Base-by-base conservation (phyloP, 2,113 vertebrate genomes). In the Gymnarchus niloticus region DNA sequence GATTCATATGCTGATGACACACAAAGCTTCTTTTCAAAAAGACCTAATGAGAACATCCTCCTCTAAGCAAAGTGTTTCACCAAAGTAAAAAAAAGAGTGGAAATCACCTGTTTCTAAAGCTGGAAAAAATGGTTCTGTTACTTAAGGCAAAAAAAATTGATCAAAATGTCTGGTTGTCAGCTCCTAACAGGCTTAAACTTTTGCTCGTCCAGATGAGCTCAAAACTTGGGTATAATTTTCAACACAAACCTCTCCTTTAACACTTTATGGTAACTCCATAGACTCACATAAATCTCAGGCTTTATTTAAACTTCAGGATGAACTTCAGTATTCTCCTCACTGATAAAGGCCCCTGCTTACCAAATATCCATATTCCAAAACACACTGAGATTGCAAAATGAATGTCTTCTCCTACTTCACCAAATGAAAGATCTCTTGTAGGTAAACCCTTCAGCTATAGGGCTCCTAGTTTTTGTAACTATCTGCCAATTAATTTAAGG, bases 151-250 rank as follows among this genome's bases (percentile, higher is more conserved):
- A 73, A 73, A 73, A 33, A 10, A 37, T 73, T 10, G 4, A 73
- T 73, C 33, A 6, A 33, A 73, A 41, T 73, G 33, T 73, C 41
- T 73, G 33, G 33, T 41, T 19, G 65, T 73, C 65, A 73, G 33
- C 33, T 73, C 33, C 41, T 41, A 19, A 73, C 65, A 73, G 65
- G 41, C 33, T 41, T 41, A 73, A 73, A 73, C 65, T 73, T 37
- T 73, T 28, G 65, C 41, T 73, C 65, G 19, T 28, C 65, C 17
- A 73, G 41, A 17, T 73, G 28, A 73, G 65, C 65, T 73, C 3
- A 7, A 73, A 73, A 73, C 65, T 69, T 69, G n/a, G n/a, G n/a
- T n/a, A n/a, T n/a, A n/a, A 69, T 69, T 69, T 69, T 73, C 65
- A 73, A 19, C 61, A 28, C 61, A 69, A 14, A 69, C 65, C 65